Evolutionary conservation across 2,888 invertebrate genomes (phyloP).

Genomic region (Stegana nigrithorax): DNA sequence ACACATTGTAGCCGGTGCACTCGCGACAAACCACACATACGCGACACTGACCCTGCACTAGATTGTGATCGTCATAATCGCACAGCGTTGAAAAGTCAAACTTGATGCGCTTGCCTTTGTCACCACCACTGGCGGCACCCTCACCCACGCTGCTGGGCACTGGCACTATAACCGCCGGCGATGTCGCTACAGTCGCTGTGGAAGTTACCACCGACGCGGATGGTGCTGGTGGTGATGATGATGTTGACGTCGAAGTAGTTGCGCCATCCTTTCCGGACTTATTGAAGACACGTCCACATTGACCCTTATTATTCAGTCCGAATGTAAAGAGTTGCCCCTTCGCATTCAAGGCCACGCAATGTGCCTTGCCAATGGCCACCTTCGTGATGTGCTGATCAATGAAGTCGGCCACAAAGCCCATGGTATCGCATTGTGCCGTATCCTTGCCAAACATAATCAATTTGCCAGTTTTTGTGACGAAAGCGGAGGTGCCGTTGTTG

Average conservation of each 20-base stretch:
- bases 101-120: constrained; percentile 40
- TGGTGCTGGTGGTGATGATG: constrained; percentile 14
- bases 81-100: constrained; percentile 66
- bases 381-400: constrained; percentile 78
- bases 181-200: background rate
- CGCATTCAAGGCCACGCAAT: constrained; percentile 88
- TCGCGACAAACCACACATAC: constrained; percentile 88
- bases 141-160: background rate
- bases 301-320: constrained; percentile 97
- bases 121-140: background rate
- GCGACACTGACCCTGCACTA: constrained; percentile 68
- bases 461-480: constrained; percentile 90
- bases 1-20: constrained; percentile 92
- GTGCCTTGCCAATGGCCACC: constrained; percentile 94
- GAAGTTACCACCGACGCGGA: background rate
- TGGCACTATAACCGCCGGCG: constrained; percentile 27
- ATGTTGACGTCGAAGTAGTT: constrained; percentile 43
- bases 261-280: constrained; percentile 71
- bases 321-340: constrained; percentile 94
- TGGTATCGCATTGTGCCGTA: constrained; percentile 83
- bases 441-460: constrained; percentile 96
- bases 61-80: constrained; percentile 71
- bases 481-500: constrained; percentile 94
- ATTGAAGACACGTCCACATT: constrained; percentile 89
- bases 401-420: constrained; percentile 80